phyloP scores from a whole-genome alignment of 2,113 vertebrate species.

The Rhynchomys soricoides region DNA sequence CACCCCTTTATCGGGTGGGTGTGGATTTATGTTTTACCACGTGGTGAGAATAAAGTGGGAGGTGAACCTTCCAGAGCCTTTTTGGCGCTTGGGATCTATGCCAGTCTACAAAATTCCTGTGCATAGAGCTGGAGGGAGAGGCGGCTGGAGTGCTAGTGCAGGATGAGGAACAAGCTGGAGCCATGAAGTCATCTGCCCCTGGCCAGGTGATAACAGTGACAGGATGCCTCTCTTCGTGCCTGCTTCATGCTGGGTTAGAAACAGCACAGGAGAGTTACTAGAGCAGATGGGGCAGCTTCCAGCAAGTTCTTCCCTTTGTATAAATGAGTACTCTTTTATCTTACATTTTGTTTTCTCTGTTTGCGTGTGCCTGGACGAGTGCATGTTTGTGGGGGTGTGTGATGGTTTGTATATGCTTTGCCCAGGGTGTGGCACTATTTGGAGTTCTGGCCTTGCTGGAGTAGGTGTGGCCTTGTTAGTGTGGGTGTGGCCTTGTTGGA shows the following conservation, averaged over 20 bases:
- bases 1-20: neutral
- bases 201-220: too few species aligned
- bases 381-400: neutral
- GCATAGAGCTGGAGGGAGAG: neutral
- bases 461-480: too few species aligned
- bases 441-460: too few species aligned
- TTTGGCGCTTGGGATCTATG: neutral
- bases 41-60: neutral
- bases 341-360: neutral
- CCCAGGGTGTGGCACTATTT: too few species aligned
- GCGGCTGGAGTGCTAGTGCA: rapidly evolving
- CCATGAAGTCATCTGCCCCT: neutral
- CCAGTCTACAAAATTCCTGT: neutral
- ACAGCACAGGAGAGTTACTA: neutral
- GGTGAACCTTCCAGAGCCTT: neutral
- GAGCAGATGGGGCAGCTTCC: neutral
- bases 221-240: neutral
- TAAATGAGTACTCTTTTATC: neutral
- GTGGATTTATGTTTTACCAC: neutral
- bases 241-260: neutral
- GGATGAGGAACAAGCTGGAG: neutral
- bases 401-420: too few species aligned
- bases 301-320: neutral
- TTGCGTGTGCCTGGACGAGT: neutral
- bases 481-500: too few species aligned